Base-by-base conservation (phyloP, 1,140 invertebrate species). In the Sycophila sp. region DNA sequence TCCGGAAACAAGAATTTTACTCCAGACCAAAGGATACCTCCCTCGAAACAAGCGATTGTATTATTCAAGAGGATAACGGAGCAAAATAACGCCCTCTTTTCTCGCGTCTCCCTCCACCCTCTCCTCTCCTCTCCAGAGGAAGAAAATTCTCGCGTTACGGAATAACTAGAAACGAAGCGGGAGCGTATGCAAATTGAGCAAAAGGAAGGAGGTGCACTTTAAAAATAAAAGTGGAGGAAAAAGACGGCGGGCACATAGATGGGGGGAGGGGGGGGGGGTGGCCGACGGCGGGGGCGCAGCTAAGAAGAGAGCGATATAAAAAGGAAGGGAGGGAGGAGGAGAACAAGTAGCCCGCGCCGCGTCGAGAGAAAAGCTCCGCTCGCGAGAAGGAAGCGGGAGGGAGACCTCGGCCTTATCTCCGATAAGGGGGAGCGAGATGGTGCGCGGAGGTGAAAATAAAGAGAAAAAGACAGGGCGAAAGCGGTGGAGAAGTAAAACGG, bases 401-500 rank as follows among this genome's bases (percentile, higher is more conserved):
- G n/a, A n/a, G 13, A 36, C 30, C 51, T 4, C 17, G 1, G 17
- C 13, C 3, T n/a, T 24, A 51, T 56, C 53, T 15, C 53, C 22
- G 26, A 56, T 56, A 56, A 56, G 28, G 53, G 26, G 28, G 26
- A 28, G 30, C 30, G 10, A 45, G 58, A 3, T 4, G 22, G 22
- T 8, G 34, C 15, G 19, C 26, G 34, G 24, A 66, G 53, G 53
- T 17, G 28, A 40, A 60, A 63, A 55, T 53, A 53, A 42, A 56
- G 42, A 38, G 56, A 36, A 55, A 55, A 63, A 70, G 55, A 36
- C 22, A 42, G 8, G 32, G 36, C 68, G 66, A 68, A 69, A 73
- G 75, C 74, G 73, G 73, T 72, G 70, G 69, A 73, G 58, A 62
- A 34, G 59, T 69, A 53, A 68, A n/a, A 40, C 49, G 62, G 71